phyloP scores from a whole-genome alignment of 2,888 invertebrate genomes.

The Itoplectis maculator region DNA sequence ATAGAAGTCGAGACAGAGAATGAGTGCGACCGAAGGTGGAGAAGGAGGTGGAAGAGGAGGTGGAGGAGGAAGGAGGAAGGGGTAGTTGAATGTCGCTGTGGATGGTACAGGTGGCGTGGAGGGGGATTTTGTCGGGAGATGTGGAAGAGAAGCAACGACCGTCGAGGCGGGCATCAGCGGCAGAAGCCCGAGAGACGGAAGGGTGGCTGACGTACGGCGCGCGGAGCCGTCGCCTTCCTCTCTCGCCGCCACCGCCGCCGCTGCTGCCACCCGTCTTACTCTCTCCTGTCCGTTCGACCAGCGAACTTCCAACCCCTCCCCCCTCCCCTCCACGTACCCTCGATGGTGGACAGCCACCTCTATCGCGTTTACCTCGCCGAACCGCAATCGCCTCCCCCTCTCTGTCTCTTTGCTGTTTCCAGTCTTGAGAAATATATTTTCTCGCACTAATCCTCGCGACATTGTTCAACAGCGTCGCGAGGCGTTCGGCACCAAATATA shows the following conservation, averaged over 20 bases:
- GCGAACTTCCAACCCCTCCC: conserved; percentile 19
- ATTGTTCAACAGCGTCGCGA: not conserved
- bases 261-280: conserved; percentile 72
- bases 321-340: not conserved
- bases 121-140: conserved; percentile 22
- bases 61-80: conserved; percentile 60
- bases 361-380: too few species aligned
- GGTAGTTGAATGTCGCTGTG: conserved; percentile 59
- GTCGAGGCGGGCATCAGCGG: conserved; percentile 53
- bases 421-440: not conserved
- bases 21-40: conserved; percentile 36
- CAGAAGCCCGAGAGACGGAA: conserved; percentile 64
- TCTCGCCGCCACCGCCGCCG: conserved; percentile 74
- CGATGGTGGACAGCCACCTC: not conserved
- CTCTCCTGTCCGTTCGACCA: conserved; percentile 74
- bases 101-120: conserved; percentile 23
- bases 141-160: conserved; percentile 54
- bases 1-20: conserved; percentile 43
- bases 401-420: not conserved
- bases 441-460: not conserved
- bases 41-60: conserved; percentile 44
- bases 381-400: not conserved
- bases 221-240: too few species aligned
- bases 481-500: too few species aligned
- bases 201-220: conserved; percentile 76